phyloP scores from a whole-genome alignment of 2,888 invertebrate genomes.

The Papilio protenor region DNA sequence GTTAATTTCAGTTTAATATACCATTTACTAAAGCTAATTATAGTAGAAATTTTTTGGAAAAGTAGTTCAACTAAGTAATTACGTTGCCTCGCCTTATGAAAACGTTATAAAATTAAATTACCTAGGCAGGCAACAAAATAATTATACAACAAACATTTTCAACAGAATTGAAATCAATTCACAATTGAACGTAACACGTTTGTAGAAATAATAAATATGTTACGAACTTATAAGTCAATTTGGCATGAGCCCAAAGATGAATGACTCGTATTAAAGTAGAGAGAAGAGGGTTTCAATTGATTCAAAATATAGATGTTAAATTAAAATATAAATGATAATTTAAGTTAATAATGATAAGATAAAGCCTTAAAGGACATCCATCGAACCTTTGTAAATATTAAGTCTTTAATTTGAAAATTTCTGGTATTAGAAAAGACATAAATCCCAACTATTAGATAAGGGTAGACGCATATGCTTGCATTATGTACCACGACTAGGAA shows the following conservation, averaged over 20 bases:
- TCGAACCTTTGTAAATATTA: not conserved
- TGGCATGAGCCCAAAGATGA: not conserved
- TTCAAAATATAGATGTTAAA: not conserved
- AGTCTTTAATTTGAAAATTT: too few species aligned
- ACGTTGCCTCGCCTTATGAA: not conserved
- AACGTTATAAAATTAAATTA: not conserved
- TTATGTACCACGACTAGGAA: slow-evolving; percentile 36
- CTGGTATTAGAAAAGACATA: too few species aligned
- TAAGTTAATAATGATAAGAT: not conserved
- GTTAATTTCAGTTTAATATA: not conserved
- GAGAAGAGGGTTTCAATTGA: not conserved
- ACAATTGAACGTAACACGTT: not conserved
- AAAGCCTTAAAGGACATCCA: not conserved
- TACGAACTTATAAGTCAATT: not conserved
- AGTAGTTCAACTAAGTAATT: not conserved
- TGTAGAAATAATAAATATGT: not conserved
- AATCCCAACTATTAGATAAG: not conserved
- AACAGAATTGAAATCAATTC: not conserved
- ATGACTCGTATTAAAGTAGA: not conserved
- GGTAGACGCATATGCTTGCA: slow-evolving; percentile 15
- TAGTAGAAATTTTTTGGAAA: not conserved
- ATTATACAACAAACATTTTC: not conserved
- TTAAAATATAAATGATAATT: not conserved
- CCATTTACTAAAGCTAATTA: not conserved
- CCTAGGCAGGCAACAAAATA: not conserved